Conservation (phyloP, 2,888 invertebrate species). For the Noctua comes region DNA sequence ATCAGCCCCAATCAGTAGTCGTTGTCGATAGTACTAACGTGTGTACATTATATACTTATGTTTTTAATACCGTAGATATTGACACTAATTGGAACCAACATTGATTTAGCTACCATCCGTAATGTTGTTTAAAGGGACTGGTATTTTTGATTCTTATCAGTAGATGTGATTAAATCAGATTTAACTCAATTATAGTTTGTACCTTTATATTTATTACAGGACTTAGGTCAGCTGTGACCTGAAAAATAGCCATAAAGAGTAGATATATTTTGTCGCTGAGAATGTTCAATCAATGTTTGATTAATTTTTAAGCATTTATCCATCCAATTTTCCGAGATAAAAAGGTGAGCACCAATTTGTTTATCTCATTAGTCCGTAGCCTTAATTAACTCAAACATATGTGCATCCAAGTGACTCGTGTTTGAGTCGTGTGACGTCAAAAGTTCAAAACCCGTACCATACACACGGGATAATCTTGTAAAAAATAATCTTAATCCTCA, state of each 20-base stretch:
- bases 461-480: conserved; percentile 28
- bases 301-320: neutral
- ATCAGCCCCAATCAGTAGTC: conserved; percentile 62
- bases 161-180: conserved; percentile 40
- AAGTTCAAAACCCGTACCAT: conserved; percentile 14
- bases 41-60: conserved; percentile 34
- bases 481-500: conserved; percentile 34
- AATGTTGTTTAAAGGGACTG: conserved; percentile 46
- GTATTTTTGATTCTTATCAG: conserved; percentile 55
- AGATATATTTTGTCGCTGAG: neutral
- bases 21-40: conserved; percentile 48
- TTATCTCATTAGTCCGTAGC: neutral
- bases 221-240: conserved; percentile 3
- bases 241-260: neutral
- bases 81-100: conserved; percentile 68
- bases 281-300: neutral
- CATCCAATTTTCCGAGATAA: neutral
- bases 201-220: conserved; percentile 26
- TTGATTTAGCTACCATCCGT: conserved; percentile 64
- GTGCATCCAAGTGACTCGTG: neutral
- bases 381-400: conserved; percentile 12
- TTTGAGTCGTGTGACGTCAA: conserved; percentile 26
- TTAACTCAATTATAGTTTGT: conserved; percentile 31
- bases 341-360: conserved; percentile 9
- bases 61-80: conserved; percentile 59